Conservation (phyloP, 1,140 invertebrate genomes). For the Drosophila nigromelanica region DNA sequence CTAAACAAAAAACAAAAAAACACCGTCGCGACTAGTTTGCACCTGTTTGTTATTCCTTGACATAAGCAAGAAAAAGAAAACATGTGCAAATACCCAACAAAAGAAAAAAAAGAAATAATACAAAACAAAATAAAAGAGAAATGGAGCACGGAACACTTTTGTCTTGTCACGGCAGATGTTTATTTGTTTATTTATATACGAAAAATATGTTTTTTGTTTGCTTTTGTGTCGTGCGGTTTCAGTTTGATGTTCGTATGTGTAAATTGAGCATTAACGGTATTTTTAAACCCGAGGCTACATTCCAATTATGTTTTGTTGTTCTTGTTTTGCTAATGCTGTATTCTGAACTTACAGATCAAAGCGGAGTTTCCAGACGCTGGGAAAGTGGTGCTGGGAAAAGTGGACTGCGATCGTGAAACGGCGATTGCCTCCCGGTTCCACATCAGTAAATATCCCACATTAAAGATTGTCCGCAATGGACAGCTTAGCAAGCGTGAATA, state of each 20-base stretch:
- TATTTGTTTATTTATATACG: background rate
- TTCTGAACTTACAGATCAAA: conserved; percentile 69
- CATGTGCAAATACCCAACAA: conserved; percentile 17
- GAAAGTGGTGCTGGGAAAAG: conserved; percentile 96
- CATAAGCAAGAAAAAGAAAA: conserved; percentile 17
- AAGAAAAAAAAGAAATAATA: background rate
- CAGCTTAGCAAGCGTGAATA: conserved; percentile 97
- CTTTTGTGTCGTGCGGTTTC: background rate
- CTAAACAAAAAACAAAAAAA: background rate
- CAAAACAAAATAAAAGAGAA: conserved; percentile 5
- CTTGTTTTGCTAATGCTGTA: conserved; percentile 2
- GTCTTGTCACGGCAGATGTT: conserved; percentile 17
- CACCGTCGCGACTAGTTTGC: background rate
- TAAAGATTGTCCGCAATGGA: conserved; percentile 98
- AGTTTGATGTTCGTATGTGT: background rate
- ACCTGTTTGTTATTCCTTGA: conserved; percentile 10
- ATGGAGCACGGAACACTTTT: conserved; percentile 11
- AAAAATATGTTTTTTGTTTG: background rate
- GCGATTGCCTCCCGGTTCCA: conserved; percentile 95
- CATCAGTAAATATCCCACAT: conserved; percentile 98
- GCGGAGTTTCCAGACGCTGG: conserved; percentile 92
- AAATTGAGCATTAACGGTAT: conserved; percentile 2
- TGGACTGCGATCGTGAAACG: conserved; percentile 97
- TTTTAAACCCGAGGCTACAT: background rate
- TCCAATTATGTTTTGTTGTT: background rate